Percentiles rank a stretch among this genome's conserved stretches.
These are phyloP conservation scores for Scaeva pyrastri DNA, from an alignment of 2,888 invertebrate genomes.

Conservation along the genomic window DNA sequence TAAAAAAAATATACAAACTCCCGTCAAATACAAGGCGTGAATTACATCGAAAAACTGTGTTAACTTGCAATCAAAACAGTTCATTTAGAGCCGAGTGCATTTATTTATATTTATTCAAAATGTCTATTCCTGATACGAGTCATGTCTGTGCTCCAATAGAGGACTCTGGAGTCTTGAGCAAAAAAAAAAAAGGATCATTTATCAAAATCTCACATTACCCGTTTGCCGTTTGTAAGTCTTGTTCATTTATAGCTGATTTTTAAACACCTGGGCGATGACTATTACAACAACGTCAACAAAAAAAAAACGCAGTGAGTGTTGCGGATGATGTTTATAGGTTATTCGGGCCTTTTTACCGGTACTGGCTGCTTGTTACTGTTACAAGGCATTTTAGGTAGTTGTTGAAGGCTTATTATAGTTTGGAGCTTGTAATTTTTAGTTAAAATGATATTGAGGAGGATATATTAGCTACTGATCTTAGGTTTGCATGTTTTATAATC, in stretches of 20 bases:
- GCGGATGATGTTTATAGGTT: constrained; percentile 48
- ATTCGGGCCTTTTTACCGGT: constrained; percentile 50
- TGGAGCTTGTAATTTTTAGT: not conserved
- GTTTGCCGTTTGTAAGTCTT: constrained; percentile 54
- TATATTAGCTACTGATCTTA: too few relatives aligned
- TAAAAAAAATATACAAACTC: constrained; percentile 24
- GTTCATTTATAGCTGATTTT: constrained; percentile 50
- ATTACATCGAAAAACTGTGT: constrained; percentile 71
- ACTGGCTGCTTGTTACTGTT: constrained; percentile 31
- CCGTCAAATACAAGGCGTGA: constrained; percentile 68
- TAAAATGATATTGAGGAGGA: too few relatives aligned
- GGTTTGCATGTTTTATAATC: too few relatives aligned
- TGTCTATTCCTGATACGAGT: not conserved
- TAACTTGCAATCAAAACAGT: constrained; percentile 74
- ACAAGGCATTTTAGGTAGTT: constrained; percentile 46
- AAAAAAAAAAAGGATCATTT: constrained; percentile 74
- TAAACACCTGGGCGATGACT: constrained; percentile 75
- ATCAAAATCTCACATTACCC: constrained; percentile 75
- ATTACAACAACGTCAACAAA: constrained; percentile 55
- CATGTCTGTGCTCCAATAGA: not conserved
- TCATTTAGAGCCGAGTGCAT: constrained; percentile 53
- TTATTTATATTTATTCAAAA: constrained; percentile 29
- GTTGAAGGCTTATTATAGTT: not conserved
- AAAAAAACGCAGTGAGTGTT: constrained; percentile 63
- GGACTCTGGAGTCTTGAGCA: constrained; percentile 40